Evolutionary conservation across 2,113 vertebrate genomes (phyloP).

Genomic region (Ovibos moschatus): DNA sequence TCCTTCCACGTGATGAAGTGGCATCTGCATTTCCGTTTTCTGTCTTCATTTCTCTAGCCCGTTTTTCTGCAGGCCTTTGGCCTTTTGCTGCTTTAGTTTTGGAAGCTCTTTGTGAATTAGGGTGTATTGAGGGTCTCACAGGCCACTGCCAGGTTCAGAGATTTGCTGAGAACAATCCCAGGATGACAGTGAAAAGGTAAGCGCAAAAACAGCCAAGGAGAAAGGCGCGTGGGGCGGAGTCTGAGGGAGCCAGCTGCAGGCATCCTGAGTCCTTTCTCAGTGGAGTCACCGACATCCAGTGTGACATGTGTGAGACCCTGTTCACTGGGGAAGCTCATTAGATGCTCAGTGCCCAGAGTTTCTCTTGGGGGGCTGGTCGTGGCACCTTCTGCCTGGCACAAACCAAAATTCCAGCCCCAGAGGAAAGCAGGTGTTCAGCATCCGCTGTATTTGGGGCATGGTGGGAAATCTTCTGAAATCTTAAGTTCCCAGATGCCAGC

Average conservation of each 20-base stretch:
- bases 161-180: neutral
- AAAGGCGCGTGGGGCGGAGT: neutral
- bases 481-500: neutral
- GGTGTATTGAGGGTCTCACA: neutral
- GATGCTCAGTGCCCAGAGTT: too few species aligned
- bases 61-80: neutral
- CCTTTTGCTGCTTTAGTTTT: neutral
- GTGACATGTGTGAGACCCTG: neutral
- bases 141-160: neutral
- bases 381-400: neutral
- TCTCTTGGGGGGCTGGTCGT: rapidly evolving
- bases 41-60: neutral
- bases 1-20: neutral
- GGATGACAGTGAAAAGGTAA: too few species aligned
- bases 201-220: neutral
- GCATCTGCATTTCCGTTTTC: neutral
- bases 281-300: neutral
- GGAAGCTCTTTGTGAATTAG: neutral
- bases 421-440: neutral
- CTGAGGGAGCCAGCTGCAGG: neutral
- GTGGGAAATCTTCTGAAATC: neutral
- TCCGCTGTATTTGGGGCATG: neutral
- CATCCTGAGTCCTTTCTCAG: neutral
- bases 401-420: neutral
- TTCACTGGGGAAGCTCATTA: neutral